Base-by-base conservation (phyloP, 2,797 vertebrate genomes). In the Antrozous pallidus region DNA sequence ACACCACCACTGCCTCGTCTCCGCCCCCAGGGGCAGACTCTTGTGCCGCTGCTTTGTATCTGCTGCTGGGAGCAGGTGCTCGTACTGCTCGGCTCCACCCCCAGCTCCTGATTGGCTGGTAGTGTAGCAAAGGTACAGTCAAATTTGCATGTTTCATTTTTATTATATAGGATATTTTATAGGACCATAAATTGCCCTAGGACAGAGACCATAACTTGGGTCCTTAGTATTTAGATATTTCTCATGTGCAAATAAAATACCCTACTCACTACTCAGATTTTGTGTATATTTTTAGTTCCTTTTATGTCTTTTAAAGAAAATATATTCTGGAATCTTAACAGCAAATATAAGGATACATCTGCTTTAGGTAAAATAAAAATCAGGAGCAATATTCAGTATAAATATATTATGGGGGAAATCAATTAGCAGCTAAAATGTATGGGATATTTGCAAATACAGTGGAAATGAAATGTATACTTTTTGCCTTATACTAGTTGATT, bases 271-370 rank as follows among this genome's bases (percentile, higher is more conserved):
- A 17, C 56, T 71, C 58, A 87, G 12, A 91, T 86, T 80, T 67
- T 73, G 40, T 40, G 42, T 16, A 12, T 83, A 93, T 74, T 45
- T 65, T 67, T 17, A 95, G 79, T 85, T 93, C 17, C 11, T 65
- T 89, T 91, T 88, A 8, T 69, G 4, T n/a, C 33, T 51, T 87
- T 93, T 91, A 74, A 84, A 47, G 28, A 65, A 88, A 84, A 65
- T 16, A 70, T 45, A 83, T 75, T 42, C 47, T 69, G 17, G 14
- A 87, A 71, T 80, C 90, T 90, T 77, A 69, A 84, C 69, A 81
- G 3, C n/a, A 84, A 89, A 69, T 88, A 13, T 54, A 73, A 71
- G 26, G 20, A 92, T 73, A 70, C 26, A 5, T 8, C 75, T 94
- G 18, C 81, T 78, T 89, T 67, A 80, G n/a, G 31, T 69, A 51